These are phyloP conservation scores for Drosophila meridionalis DNA, from an alignment of 2,888 invertebrate genomes.

Conservation along the genomic window DNA sequence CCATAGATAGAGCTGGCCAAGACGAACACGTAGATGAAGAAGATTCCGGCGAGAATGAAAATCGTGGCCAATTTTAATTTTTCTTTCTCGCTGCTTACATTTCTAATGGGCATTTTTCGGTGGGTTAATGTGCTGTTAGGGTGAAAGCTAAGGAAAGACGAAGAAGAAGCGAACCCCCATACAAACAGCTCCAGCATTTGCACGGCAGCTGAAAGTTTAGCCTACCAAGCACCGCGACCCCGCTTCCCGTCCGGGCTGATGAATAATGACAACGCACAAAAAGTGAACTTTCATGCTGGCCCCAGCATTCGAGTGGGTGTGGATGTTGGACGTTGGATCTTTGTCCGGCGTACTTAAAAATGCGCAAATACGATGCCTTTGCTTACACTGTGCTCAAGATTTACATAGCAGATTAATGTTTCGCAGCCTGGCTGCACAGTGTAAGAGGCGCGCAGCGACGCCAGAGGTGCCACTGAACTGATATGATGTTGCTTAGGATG, in stretches of 20 bases:
- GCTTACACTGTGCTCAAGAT: slow-evolving; percentile 60
- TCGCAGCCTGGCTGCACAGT: slow-evolving; percentile 8
- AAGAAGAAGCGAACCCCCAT: background rate
- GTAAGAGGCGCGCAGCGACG: background rate
- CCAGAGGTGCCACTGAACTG: slow-evolving; percentile 9
- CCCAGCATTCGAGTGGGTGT: slow-evolving; percentile 23
- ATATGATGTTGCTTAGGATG: slow-evolving; percentile 9
- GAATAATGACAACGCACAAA: slow-evolving; percentile 81
- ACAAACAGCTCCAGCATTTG: slow-evolving; percentile 39
- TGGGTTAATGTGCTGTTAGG: slow-evolving; percentile 81
- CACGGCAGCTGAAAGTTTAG: slow-evolving; percentile 45
- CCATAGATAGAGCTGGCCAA: slow-evolving; percentile 8
- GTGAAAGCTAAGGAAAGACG: slow-evolving; percentile 59
- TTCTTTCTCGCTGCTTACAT: slow-evolving; percentile 72
- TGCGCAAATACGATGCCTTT: slow-evolving; percentile 66
- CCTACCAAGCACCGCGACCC: background rate
- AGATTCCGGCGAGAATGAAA: slow-evolving; percentile 68
- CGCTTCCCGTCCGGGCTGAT: slow-evolving; percentile 56
- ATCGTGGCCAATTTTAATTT: slow-evolving; percentile 85
- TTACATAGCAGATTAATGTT: slow-evolving; percentile 75
- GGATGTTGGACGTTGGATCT: slow-evolving; percentile 23
- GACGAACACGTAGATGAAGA: slow-evolving; percentile 37
- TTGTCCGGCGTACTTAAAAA: slow-evolving; percentile 61
- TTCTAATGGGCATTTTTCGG: slow-evolving; percentile 77
- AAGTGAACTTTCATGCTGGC: slow-evolving; percentile 67